A percentile compares a stretch with the other conserved stretches of the same genome.
Conservation (phyloP, 35 echinoderm and acorn worm species). For the Heliocidaris erythrogramma region DNA sequence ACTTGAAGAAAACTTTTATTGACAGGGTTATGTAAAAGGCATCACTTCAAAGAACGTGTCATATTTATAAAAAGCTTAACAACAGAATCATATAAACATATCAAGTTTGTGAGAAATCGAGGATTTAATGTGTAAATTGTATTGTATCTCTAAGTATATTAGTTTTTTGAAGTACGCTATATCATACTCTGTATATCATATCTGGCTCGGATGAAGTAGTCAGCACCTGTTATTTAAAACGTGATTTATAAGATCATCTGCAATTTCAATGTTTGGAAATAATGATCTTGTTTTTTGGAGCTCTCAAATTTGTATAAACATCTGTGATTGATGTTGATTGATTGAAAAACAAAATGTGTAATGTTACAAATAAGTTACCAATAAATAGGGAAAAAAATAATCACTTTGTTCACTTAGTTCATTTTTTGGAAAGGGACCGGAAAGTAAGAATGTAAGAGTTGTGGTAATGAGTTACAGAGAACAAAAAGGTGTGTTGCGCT, state of each 20-base stretch:
- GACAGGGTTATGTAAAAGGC: not conserved
- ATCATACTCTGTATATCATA: not conserved
- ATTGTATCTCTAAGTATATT: constrained; percentile 1
- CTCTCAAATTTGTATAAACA: not conserved
- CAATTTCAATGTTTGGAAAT: not conserved
- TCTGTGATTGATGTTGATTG: not conserved
- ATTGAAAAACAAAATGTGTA: not conserved
- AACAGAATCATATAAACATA: not conserved
- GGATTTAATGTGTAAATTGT: not conserved
- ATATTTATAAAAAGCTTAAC: not conserved
- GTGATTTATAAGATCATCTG: not conserved
- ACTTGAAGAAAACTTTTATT: not conserved
- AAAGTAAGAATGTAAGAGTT: too few relatives aligned
- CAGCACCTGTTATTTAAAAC: not conserved
- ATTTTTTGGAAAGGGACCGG: not conserved
- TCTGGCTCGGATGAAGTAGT: not conserved
- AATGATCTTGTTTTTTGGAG: not conserved
- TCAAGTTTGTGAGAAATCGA: not conserved
- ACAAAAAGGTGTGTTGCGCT: too few relatives aligned
- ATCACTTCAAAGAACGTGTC: not conserved
- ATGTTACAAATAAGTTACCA: constrained; percentile 26
- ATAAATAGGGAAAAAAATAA: constrained; percentile 37
- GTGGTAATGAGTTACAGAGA: too few relatives aligned
- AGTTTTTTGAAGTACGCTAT: not conserved
- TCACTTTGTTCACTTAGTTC: not conserved